A percentile compares a stretch with the other conserved stretches of the same genome.
These are phyloP conservation scores for Brachionus manjavacas DNA, from an alignment of 1,140 invertebrate genomes.

Conservation along the genomic window DNA sequence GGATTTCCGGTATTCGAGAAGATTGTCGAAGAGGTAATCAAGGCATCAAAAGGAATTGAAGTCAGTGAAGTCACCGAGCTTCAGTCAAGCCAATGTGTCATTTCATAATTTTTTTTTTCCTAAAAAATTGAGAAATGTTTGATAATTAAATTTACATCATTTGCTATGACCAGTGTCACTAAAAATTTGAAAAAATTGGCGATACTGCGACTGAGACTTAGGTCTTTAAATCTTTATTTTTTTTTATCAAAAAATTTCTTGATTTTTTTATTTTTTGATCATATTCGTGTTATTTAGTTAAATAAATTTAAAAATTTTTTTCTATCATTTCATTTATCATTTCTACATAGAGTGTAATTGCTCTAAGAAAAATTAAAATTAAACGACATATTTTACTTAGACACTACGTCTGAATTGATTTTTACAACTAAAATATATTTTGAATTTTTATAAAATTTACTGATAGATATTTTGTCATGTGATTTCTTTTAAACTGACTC, in stretches of 20 bases:
- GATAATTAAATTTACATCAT: neutral
- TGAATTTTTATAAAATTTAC: too few species aligned
- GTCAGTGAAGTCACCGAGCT: neutral
- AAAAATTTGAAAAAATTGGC: conserved; percentile 26
- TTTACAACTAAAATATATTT: too few species aligned
- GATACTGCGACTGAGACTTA: neutral
- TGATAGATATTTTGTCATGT: too few species aligned
- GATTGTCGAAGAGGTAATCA: conserved; percentile 29
- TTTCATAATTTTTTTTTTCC: conserved; percentile 5
- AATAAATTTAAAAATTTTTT: neutral
- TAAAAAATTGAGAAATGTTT: neutral
- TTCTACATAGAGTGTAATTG: neutral
- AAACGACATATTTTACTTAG: too few species aligned
- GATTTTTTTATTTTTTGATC: neutral
- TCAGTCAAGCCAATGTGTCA: conserved; percentile 4
- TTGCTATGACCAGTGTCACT: neutral
- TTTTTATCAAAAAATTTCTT: neutral
- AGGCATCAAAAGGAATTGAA: neutral
- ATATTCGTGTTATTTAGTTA: neutral
- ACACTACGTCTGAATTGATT: too few species aligned
- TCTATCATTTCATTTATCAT: neutral
- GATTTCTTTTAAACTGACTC: too few species aligned
- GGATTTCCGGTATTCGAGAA: conserved; percentile 19
- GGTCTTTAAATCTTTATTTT: neutral
- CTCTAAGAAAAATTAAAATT: neutral